phyloP scores from a whole-genome alignment of 2,888 invertebrate genomes.

The Agriopis marginaria region DNA sequence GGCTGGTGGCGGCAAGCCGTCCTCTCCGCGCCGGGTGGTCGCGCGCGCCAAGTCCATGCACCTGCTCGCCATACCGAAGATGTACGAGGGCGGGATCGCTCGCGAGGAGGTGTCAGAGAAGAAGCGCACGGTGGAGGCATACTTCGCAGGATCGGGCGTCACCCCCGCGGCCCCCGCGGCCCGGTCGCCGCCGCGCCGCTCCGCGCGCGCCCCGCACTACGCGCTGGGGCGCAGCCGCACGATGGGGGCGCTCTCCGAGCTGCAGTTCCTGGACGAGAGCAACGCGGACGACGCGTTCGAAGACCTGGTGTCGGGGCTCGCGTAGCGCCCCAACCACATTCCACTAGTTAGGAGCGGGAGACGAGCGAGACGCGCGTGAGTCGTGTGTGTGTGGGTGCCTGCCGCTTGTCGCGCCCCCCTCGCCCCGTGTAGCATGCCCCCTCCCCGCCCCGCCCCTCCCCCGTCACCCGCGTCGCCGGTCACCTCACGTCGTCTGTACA shows the following conservation, averaged over 20 bases:
- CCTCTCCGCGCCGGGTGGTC: slow-evolving; percentile 76
- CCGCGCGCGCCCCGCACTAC: slow-evolving; percentile 73
- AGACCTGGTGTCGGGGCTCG: slow-evolving; percentile 90
- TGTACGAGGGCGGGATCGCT: slow-evolving; percentile 92
- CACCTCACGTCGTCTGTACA: slow-evolving; percentile 68
- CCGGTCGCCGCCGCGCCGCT: slow-evolving; percentile 57
- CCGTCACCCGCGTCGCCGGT: slow-evolving; percentile 47
- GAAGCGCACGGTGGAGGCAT: slow-evolving; percentile 91
- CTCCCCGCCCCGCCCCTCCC: slow-evolving; percentile 52
- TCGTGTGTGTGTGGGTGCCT: slow-evolving; percentile 83
- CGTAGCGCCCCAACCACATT: slow-evolving; percentile 76
- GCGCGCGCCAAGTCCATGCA: slow-evolving; percentile 91
- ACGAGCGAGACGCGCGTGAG: slow-evolving; percentile 84
- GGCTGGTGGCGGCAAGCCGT: slow-evolving; percentile 70
- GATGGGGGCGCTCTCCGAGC: slow-evolving; percentile 90
- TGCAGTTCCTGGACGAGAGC: slow-evolving; percentile 90
- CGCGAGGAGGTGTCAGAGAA: slow-evolving; percentile 90
- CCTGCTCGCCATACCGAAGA: slow-evolving; percentile 90
- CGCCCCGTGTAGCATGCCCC: slow-evolving; percentile 58
- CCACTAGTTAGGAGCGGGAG: slow-evolving; percentile 77
- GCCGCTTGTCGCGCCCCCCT: slow-evolving; percentile 73
- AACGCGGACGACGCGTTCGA: slow-evolving; percentile 96
- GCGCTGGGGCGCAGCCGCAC: slow-evolving; percentile 91
- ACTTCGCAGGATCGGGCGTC: slow-evolving; percentile 83
- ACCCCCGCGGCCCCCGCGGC: slow-evolving; percentile 49